Conservation (phyloP, 1,140 invertebrate genomes). For the Bombus impatiens region DNA sequence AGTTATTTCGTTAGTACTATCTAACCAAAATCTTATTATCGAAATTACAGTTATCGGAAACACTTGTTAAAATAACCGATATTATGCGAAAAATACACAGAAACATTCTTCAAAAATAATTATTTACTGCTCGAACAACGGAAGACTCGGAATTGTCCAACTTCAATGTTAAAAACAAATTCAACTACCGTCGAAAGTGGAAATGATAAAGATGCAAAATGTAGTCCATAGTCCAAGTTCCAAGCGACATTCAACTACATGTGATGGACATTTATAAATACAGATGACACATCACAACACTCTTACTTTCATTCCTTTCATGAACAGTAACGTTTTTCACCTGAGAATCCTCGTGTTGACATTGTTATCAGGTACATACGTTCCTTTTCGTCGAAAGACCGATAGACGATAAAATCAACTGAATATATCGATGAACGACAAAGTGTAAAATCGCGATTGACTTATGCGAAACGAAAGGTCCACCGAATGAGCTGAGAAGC, state of each 20-base stretch:
- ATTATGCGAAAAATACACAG: background rate
- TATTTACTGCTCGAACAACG: background rate
- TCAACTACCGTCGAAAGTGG: background rate
- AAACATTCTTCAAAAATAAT: background rate
- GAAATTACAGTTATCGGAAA: background rate
- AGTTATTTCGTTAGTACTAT: too few relatives aligned
- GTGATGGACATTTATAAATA: background rate
- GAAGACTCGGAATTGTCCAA: background rate
- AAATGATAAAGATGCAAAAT: background rate
- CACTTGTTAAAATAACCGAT: background rate
- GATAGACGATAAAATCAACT: background rate
- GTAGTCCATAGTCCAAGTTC: background rate
- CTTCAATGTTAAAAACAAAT: background rate
- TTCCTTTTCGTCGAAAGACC: too few relatives aligned
- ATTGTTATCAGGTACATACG: background rate
- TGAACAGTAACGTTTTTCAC: background rate
- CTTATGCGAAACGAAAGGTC: background rate
- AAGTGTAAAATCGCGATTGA: background rate
- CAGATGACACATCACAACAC: background rate
- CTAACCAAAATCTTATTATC: too few relatives aligned
- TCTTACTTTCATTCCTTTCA: background rate
- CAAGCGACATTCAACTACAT: too few relatives aligned
- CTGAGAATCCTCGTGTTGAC: slow-evolving; percentile 1
- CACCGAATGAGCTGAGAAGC: background rate
- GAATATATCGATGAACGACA: background rate